Evolutionary conservation across 2,113 vertebrate species (phyloP).

Genomic region (Sphyrna mokarran): DNA sequence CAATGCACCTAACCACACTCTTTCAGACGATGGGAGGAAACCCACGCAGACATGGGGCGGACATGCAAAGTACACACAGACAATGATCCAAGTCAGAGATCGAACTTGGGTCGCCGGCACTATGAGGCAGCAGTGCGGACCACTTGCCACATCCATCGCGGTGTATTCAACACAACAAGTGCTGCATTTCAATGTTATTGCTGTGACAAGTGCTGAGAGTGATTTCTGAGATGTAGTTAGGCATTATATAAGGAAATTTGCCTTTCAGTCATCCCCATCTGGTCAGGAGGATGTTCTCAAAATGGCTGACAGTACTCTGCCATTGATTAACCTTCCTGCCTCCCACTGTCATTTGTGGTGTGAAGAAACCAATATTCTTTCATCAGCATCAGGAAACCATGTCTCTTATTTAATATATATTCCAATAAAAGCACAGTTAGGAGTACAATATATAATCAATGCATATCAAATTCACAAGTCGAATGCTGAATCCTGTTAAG

Average conservation of each 20-base stretch:
- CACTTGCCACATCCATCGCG: no score
- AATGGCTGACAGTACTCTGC: not conserved
- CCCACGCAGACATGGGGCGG: no score
- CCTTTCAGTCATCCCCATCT: not conserved
- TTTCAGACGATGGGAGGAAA: no score
- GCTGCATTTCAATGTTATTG: not conserved
- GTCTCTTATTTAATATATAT: not conserved
- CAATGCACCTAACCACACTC: no score
- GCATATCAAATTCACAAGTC: slow-evolving; percentile 21
- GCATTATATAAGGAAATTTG: not conserved
- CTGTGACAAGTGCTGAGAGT: no score
- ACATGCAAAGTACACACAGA: no score
- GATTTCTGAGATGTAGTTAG: not conserved
- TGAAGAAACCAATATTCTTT: not conserved
- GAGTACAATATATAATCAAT: slow-evolving; percentile 17
- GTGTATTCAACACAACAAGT: not conserved
- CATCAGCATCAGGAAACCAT: not conserved
- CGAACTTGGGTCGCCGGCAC: no score
- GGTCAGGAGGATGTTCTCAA: not conserved
- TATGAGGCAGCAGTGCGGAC: no score
- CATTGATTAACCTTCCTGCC: not conserved
- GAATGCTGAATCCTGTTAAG: slow-evolving; percentile 26
- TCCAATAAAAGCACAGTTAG: slow-evolving; percentile 4
- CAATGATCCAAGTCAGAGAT: no score
- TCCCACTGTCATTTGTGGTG: not conserved